Conservation (phyloP, 1,140 invertebrate genomes). For the Glomeris maerens region DNA sequence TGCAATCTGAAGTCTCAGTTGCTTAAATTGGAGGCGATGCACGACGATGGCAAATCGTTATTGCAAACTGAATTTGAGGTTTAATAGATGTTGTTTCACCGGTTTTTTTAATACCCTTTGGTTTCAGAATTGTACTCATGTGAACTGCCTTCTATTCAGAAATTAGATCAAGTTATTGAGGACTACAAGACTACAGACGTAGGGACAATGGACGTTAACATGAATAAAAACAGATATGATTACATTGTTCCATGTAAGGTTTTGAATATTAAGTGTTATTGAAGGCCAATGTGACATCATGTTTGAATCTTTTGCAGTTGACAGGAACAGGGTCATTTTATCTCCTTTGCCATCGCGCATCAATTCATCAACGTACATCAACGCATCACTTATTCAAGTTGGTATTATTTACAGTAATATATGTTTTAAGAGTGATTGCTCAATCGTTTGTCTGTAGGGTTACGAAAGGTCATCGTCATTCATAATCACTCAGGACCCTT, state of each 20-base stretch:
- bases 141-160: constrained; percentile 47
- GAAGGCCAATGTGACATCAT: background rate
- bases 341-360: constrained; percentile 58
- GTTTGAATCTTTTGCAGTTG: constrained; percentile 34
- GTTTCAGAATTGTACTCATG: background rate
- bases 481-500: constrained; percentile 88
- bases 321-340: constrained; percentile 73
- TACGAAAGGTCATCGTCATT: constrained; percentile 88
- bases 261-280: constrained; percentile 1
- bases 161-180: constrained; percentile 63
- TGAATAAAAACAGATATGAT: constrained; percentile 70
- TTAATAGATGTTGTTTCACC: constrained; percentile 10
- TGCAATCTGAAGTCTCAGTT: constrained; percentile 46
- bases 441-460: constrained; percentile 33
- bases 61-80: constrained; percentile 78
- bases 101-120: background rate
- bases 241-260: constrained; percentile 63
- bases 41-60: constrained; percentile 44
- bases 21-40: constrained; percentile 46
- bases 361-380: constrained; percentile 92
- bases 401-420: background rate
- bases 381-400: constrained; percentile 89
- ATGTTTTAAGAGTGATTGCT: constrained; percentile 4
- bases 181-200: constrained; percentile 64
- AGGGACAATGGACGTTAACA: constrained; percentile 67